These are phyloP conservation scores for Papilio elwesi DNA, from an alignment of 2,888 invertebrate genomes.

Conservation along the genomic window DNA sequence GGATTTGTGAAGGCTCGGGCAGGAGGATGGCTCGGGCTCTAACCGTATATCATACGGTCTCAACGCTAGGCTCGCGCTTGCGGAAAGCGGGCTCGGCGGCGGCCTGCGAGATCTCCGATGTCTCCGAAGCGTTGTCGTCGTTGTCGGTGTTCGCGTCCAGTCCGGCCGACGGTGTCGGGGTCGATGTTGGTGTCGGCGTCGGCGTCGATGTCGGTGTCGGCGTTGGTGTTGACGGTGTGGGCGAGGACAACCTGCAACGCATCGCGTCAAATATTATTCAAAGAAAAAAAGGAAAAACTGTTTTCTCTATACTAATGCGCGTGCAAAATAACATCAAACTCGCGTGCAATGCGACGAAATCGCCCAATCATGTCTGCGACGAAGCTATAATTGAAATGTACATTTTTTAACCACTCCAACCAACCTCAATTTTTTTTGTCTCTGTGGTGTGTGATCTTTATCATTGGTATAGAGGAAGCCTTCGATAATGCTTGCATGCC, in stretches of 20 bases:
- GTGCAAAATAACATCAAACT: too few species aligned
- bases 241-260: conserved; percentile 52
- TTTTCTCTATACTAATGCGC: not conserved
- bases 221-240: conserved; percentile 54
- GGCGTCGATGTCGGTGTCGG: conserved; percentile 51
- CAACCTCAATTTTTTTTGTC: too few species aligned
- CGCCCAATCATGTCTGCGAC: not conserved
- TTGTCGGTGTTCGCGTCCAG: conserved; percentile 35
- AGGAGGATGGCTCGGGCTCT: conserved; percentile 34
- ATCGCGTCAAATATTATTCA: not conserved
- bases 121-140: conserved; percentile 41
- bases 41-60: conserved; percentile 61
- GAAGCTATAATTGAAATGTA: too few species aligned
- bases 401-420: too few species aligned
- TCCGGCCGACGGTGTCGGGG: not conserved
- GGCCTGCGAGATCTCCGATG: conserved; percentile 42
- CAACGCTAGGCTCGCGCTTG: conserved; percentile 57
- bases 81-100: conserved; percentile 52
- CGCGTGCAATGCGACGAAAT: not conserved
- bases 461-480: too few species aligned
- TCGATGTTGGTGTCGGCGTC: conserved; percentile 50
- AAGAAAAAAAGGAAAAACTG: not conserved
- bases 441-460: too few species aligned
- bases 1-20: not conserved
- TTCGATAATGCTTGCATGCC: too few species aligned